Evolutionary conservation across 2,888 invertebrate genomes (phyloP), one percentile per base, ranked within the genome.

Genomic region (Temnothorax ravouxi): DNA sequence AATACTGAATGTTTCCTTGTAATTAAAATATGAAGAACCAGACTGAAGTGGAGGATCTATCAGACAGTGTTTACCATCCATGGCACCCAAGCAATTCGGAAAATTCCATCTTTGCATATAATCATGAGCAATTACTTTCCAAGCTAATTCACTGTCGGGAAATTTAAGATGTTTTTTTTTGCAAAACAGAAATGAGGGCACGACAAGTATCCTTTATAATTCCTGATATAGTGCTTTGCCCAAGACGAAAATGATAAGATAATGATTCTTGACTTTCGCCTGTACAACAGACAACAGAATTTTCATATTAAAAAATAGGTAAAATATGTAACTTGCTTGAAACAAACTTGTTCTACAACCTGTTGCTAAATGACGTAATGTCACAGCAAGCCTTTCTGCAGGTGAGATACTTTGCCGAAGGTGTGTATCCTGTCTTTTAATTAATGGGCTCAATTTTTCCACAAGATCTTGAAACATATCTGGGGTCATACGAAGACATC

Each of bases 311-410:
- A 6, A 44, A 64, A 64, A 62, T 62, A 64, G 8, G 2, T 29
- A 34, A 62, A 62, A 59, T 62, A 62, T 11, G 11, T 62, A 21
- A 25, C 6, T 44, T 64, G 15, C 6, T 67, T 67, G 8, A 67
- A 67, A 25, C 3, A 64, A 0, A 69, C 9, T 69, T 52, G 52
- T 1, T 69, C 5, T 41, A 56, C 8, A 38, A 71, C 71, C 54
- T 54, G 71, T 71, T 38, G 41, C 71, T 9, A 71, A 29, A 41
- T 71, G 71, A n/a, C 41, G 71, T 3, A 71, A 29, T 21, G 71
- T 54, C n/a, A 71, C 21, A 41, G 15, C 25, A 21, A 56, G 71
- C 3, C 54, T 71, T 47, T 71, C 71, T 29, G 71, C 71, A 56
- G 41, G 21, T 15, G 54, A 41, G 0, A 56, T 56, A 15, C 41